Evolutionary conservation across 2,888 invertebrate species (phyloP), one percentile per base, ranked within the genome.

Genomic region (Smittia sp.): DNA sequence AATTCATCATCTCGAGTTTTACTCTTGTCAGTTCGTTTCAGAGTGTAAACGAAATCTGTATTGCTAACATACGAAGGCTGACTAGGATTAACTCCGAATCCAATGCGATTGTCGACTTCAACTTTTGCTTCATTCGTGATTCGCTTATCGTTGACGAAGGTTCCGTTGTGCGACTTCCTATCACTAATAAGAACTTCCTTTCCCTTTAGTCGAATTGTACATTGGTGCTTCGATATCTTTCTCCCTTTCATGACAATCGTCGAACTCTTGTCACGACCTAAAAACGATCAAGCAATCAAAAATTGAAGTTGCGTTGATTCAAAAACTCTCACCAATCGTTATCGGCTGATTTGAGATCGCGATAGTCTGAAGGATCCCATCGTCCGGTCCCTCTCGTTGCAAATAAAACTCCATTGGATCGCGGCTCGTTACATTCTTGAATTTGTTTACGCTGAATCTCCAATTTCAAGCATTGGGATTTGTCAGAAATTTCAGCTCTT

Each of bases 251-350:
- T 46, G 9, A 46, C 46, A 15, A 15, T 46, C 15, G 46, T 11
- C 2, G 2, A 3, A 3, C 46, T 13, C n/a, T 46, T 15, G 46
- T 46, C 46, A 11, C 46, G 2, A 46, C 46, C 46, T 46, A n/a
- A 2, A 11, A 2, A 11, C 46, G 46, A 46, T n/a, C 46, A 46
- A 46, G 15, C 6, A 46, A 46, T 46, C 46, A 46, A 46, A 46
- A 6, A 46, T 15, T n/a, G 6, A 2, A 39, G 13, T 39, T 39
- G 39, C 7, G 13, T 9, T 13, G 39, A 7, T 39, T 13, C 7
- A 39, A 39, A 39, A 39, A n/a, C 9, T 32, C 46, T 46, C 46
- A 46, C 46, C 46, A 46, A 46, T 46, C 46, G n/a, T 46, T 46
- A 46, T 46, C 46, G 13, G 3, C 2, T 46, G 6, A n/a, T 13